Base-by-base conservation (phyloP, 1,140 invertebrate genomes). In the Babylonia areolata region DNA sequence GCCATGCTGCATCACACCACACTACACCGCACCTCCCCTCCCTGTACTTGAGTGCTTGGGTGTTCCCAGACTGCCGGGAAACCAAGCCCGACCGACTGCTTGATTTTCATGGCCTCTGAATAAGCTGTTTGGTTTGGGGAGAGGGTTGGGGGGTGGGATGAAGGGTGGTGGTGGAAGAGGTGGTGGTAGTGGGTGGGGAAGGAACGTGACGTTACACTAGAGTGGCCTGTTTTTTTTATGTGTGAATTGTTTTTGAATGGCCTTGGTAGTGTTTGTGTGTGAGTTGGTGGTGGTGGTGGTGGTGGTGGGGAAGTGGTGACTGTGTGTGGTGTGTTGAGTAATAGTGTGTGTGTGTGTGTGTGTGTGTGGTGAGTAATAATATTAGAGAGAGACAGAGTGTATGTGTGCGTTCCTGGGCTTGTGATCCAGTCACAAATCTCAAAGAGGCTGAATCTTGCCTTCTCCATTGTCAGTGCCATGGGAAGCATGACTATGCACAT, bases 331-430 rank as follows among this genome's bases (percentile, higher is more conserved):
- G 28, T 64, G 12, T 64, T 12, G 58, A 64, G 58, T n/a, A n/a
- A n/a, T n/a, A 64, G 28, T 64, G 58, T 64, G 58, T 64, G 58
- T 64, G 58, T 64, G 58, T 64, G 58, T 64, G 58, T 64, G 28
- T 23, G 58, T 64, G 58, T 11, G 58, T 64, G 46, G n/a, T n/a
- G n/a, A n/a, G n/a, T n/a, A n/a, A n/a, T n/a, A n/a, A n/a, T n/a
- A n/a, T n/a, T n/a, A n/a, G n/a, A n/a, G n/a, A n/a, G n/a, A n/a
- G n/a, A n/a, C n/a, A n/a, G n/a, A n/a, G n/a, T n/a, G n/a, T n/a
- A 20, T 51, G 46, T 51, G 6, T 51, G 46, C 20, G 46, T 51
- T 51, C 46, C 9, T 51, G 46, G 9, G 46, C 20, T n/a, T n/a
- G n/a, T n/a, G n/a, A n/a, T n/a, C n/a, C n/a, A n/a, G n/a, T n/a